Evolutionary conservation across 2,888 invertebrate species (phyloP).

Genomic region (Sinelater perroti): DNA sequence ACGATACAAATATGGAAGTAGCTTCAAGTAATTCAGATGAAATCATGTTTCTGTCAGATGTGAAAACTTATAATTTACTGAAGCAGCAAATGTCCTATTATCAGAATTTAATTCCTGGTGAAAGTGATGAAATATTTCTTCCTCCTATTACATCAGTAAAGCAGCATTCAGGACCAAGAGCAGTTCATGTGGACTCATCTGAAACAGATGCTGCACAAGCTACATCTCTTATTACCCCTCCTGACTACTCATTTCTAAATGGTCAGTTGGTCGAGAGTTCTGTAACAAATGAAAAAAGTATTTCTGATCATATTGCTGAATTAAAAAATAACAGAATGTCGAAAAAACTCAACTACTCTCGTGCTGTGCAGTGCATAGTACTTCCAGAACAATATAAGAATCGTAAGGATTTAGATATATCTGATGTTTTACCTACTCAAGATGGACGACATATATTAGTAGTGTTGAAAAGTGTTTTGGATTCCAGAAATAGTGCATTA

Average conservation of each 20-base stretch:
- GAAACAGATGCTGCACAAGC: slow-evolving; percentile 55
- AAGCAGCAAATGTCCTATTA: slow-evolving; percentile 53
- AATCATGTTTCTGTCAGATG: slow-evolving; percentile 25
- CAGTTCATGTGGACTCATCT: slow-evolving; percentile 52
- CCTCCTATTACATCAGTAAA: slow-evolving; percentile 47
- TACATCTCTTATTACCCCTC: slow-evolving; percentile 47
- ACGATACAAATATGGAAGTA: slow-evolving; percentile 30
- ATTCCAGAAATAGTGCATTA: slow-evolving; percentile 60
- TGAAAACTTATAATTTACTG: slow-evolving; percentile 36
- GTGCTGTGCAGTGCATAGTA: slow-evolving; percentile 68
- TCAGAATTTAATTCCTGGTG: slow-evolving; percentile 59
- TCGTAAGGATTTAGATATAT: slow-evolving; percentile 64
- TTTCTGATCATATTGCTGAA: slow-evolving; percentile 60
- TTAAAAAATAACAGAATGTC: slow-evolving; percentile 54
- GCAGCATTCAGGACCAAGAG: slow-evolving; percentile 54
- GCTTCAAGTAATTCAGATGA: slow-evolving; percentile 27
- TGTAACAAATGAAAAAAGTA: slow-evolving; percentile 50
- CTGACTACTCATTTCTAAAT: slow-evolving; percentile 51
- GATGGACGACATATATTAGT: slow-evolving; percentile 75
- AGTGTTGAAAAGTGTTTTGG: slow-evolving; percentile 58
- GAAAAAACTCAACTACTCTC: slow-evolving; percentile 58
- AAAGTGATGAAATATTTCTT: slow-evolving; percentile 58
- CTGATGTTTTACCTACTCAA: slow-evolving; percentile 73
- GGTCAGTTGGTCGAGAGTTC: slow-evolving; percentile 45
- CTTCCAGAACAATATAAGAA: slow-evolving; percentile 64